Evolutionary conservation across 2,797 vertebrate genomes (phyloP), one percentile per base, ranked within the genome.

Genomic region (Calcarius lapponicus): DNA sequence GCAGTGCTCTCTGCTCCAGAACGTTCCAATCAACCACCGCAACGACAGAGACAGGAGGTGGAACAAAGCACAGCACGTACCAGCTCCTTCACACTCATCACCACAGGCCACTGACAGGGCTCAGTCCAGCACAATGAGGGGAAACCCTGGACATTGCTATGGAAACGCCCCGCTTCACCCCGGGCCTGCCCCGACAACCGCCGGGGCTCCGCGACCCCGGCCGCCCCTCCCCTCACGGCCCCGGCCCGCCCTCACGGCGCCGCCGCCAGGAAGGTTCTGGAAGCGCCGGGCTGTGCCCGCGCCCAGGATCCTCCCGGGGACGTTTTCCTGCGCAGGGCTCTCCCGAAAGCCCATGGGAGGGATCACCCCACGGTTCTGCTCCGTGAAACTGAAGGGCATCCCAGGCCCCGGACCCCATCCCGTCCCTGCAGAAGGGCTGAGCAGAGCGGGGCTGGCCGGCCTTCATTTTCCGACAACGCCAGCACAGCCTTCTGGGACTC

Each of bases 401-500:
- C 10, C 40, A n/a, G 18, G 15, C 69, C 11, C 34, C 17, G 15
- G 40, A 16, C 5, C 16, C 69, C 42, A 2, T 24, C 29, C 3
- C 18, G 12, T 15, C n/a, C 40, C 50, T 5, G 29, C 34, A 16
- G 8, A 38, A 19, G 29, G 8, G 62, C 53, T 6, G 53, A 29
- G 21, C 43, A 7, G 32, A 18, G 62, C 18, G 12, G 38, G 9
- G 28, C 34, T 1, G 25, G 1, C 13, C 14, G 9, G 26, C 21
- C 32, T 17, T 18, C 32, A 6, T 4, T 14, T 4, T 32, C 53
- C 54, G 2, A 5, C 45, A 4, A 1, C 9, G 28, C 10, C 2
- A 8, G 69, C 3, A 0, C 1, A 17, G 54, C 36, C 58, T 51
- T 6, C 0, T 1, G 13, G 31, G 4, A 17, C 22, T 47, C 43